Percentiles rank a stretch among this genome's conserved stretches.
These are phyloP conservation scores for Pristis pectinata DNA, from an alignment of 2,797 vertebrate genomes.

Conservation along the genomic window DNA sequence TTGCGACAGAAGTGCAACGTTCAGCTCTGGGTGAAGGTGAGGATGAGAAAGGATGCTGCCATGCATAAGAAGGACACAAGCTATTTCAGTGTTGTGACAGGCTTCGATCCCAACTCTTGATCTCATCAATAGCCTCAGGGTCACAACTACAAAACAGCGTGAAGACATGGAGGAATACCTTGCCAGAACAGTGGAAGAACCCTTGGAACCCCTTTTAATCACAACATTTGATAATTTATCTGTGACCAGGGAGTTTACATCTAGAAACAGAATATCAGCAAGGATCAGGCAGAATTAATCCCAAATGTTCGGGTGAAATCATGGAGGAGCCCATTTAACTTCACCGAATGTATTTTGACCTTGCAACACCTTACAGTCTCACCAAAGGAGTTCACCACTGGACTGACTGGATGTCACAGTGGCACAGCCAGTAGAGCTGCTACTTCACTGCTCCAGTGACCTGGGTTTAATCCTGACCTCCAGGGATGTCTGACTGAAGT, in stretches of 20 bases:
- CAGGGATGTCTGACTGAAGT: too few relatives aligned
- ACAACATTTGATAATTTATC: background rate
- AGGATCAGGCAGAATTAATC: background rate
- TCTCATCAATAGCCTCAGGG: background rate
- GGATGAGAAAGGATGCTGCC: background rate
- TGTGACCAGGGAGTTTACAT: too few relatives aligned
- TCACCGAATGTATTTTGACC: background rate
- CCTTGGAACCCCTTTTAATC: background rate
- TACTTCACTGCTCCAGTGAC: too few relatives aligned
- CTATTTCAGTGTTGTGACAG: background rate
- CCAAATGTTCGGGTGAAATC: background rate
- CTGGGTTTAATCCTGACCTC: too few relatives aligned
- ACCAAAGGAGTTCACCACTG: too few relatives aligned
- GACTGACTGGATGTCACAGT: too few relatives aligned
- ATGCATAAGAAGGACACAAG: background rate
- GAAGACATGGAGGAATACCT: too few relatives aligned
- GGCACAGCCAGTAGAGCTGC: too few relatives aligned
- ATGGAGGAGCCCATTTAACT: background rate
- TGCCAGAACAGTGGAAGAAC: background rate
- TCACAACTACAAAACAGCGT: background rate
- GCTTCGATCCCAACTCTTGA: background rate
- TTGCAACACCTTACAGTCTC: too few relatives aligned
- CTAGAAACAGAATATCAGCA: background rate
- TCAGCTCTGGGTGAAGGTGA: background rate
- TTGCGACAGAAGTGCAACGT: too few relatives aligned